Conservation (phyloP, 2,113 vertebrate genomes). For the Clupea harengus region DNA sequence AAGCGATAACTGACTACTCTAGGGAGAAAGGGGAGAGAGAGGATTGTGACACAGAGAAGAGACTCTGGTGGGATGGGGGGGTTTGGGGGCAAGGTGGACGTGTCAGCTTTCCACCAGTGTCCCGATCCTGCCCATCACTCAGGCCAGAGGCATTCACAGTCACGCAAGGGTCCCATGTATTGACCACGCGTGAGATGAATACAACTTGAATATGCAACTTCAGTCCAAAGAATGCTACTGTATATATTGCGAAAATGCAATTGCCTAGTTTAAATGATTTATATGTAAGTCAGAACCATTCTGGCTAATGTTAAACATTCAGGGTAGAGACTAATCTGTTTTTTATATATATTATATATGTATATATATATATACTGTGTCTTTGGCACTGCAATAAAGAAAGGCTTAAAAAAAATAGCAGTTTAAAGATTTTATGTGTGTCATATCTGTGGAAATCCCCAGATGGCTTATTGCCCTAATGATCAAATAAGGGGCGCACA, state of each 20-base stretch:
- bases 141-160: not conserved
- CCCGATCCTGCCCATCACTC: not conserved
- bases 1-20: not conserved
- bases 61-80: no score
- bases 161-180: not conserved
- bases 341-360: not conserved
- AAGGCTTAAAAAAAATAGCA: no score
- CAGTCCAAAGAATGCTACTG: not conserved
- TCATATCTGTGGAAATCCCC: conserved; percentile 40
- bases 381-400: no score
- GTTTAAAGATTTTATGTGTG: not conserved
- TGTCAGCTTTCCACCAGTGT: not conserved
- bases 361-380: no score
- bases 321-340: no score
- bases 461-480: conserved; percentile 22
- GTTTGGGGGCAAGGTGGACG: not conserved
- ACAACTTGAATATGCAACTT: not conserved
- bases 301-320: not conserved
- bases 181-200: not conserved
- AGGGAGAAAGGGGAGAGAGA: not conserved
- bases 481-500: conserved; percentile 20
- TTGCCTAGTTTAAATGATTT: not conserved
- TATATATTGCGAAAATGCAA: not conserved
- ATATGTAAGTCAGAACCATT: not conserved
- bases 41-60: no score